Base-by-base conservation (phyloP, 2,113 vertebrate genomes). In the Stictonetta naevosa region DNA sequence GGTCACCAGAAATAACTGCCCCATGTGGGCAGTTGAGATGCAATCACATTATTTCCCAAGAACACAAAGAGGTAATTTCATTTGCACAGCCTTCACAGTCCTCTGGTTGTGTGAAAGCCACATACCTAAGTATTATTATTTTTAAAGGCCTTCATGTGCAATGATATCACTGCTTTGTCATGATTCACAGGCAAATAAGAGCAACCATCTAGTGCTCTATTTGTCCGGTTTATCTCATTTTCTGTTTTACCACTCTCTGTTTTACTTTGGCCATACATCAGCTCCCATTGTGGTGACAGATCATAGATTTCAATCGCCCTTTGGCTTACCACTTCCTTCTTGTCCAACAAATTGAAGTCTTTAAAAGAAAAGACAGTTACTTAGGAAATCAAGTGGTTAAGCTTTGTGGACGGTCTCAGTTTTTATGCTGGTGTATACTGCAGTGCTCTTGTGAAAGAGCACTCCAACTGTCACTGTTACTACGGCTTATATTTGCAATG, bases 351-450 rank as follows among this genome's bases (percentile, higher is more conserved):
- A 96, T 91, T 71, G 95, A 95, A 92, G 92, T 53, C 86, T 91
- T 82, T 90, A 84, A 94, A 95, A 93, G 66, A 96, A 86, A 92
- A 83, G 95, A 66, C 98, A 40, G 98, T 98, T 98, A 97, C 92
- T 98, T 98, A 82, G 88, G 98, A 96, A 98, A 98, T 95, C 64
- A 91, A 89, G 97, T 96, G 97, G 98, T 98, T 96, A 96, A 83
- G 53, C 68, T 80, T 74, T 96, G 92, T 95, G 95, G 91, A 89
- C 59, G 59, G 80, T 83, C 93, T 80, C 86, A 88, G 66, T 67
- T 79, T 93, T 92, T 81, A 68, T 93, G 93, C 23, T 82, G 40
- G 74, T 81, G 96, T 63, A 63, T 81, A 31, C 79, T 53, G 34
- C 38, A 77, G 64, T 58, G 72, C 18, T 73, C 81, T 97, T 97